A percentile compares a stretch with the other conserved stretches of the same genome.
phyloP scores from a whole-genome alignment of 2,797 vertebrate genomes.

The Cossypha niveicapilla region DNA sequence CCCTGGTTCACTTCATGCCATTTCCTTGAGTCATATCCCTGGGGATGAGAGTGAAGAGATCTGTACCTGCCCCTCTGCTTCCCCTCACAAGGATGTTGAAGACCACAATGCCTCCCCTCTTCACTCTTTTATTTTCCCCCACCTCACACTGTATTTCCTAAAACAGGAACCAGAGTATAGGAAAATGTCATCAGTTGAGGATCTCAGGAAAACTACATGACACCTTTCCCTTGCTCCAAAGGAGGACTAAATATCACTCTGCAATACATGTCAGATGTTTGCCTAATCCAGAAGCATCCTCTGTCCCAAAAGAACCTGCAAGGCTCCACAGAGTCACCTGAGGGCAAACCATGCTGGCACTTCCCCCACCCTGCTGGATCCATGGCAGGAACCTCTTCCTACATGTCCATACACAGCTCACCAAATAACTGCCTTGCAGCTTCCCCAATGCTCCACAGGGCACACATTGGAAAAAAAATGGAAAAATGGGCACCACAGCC shows the following conservation, averaged over 20 bases:
- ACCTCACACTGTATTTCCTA: background rate
- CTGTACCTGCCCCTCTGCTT: fast-evolving
- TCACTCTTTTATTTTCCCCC: fast-evolving
- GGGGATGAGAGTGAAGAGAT: background rate
- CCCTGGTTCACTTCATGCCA: background rate
- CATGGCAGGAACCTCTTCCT: fast-evolving
- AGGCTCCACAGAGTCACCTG: background rate
- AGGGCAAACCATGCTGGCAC: background rate
- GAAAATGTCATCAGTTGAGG: background rate
- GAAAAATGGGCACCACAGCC: background rate
- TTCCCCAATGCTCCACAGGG: background rate
- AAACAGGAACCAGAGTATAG: background rate
- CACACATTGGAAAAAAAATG: background rate
- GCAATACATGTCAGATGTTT: background rate
- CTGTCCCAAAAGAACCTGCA: background rate
- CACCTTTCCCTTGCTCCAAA: background rate
- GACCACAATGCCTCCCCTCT: background rate
- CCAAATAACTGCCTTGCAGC: background rate
- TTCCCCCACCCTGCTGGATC: fast-evolving
- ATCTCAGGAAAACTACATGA: background rate
- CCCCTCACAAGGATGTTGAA: fast-evolving
- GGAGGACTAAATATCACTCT: background rate
- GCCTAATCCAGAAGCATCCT: background rate
- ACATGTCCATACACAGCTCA: fast-evolving
- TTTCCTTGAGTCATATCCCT: background rate